Conservation (phyloP, 2,797 vertebrate genomes). For the Schizopygopsis malacanthus region DNA sequence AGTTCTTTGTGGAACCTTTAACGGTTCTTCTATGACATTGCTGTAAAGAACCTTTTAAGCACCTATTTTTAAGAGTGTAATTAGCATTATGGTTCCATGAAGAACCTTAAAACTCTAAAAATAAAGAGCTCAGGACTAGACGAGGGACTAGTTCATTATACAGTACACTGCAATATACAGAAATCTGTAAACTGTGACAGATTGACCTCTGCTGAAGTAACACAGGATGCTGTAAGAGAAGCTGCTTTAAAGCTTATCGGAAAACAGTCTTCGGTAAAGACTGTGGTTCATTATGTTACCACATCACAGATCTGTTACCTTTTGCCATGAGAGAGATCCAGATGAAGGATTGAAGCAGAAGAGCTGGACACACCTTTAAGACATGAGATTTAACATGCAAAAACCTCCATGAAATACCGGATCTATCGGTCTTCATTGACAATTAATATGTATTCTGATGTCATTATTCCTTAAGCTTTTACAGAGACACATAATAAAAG, state of each 20-base stretch:
- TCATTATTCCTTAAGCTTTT: neutral
- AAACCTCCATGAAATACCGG: neutral
- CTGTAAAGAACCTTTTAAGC: too few species aligned
- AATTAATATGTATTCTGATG: neutral
- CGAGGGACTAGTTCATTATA: neutral
- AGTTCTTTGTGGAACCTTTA: too few species aligned
- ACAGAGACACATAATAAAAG: neutral
- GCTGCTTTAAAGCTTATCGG: neutral
- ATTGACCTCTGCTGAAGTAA: neutral
- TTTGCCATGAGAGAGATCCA: neutral
- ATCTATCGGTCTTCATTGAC: neutral
- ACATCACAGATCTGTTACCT: neutral
- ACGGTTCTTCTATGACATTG: too few species aligned
- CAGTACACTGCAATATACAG: neutral
- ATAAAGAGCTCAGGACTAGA: too few species aligned
- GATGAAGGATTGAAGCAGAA: neutral
- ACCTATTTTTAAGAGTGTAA: too few species aligned
- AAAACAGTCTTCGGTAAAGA: neutral
- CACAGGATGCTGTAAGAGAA: neutral
- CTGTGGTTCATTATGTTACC: neutral
- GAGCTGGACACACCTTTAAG: slow-evolving; percentile 7
- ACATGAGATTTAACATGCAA: neutral
- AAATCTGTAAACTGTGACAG: neutral
- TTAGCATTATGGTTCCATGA: too few species aligned
- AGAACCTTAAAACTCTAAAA: too few species aligned